Base-by-base conservation (phyloP, 2,113 vertebrate species). In the Turdus rufiventris region DNA sequence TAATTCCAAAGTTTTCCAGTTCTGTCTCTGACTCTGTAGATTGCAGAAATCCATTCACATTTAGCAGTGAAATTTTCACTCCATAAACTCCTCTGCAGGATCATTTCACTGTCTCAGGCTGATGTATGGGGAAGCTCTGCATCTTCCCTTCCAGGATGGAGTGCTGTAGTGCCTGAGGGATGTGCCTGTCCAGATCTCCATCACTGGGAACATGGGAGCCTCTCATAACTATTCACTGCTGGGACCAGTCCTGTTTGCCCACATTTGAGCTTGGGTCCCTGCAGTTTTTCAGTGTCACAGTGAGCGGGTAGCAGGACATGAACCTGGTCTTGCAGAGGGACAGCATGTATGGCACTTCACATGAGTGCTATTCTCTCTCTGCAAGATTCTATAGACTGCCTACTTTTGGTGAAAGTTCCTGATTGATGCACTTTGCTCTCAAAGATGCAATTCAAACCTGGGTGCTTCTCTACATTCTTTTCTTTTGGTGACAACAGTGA, bases 301-400 rank as follows among this genome's bases (percentile, higher is more conserved):
- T 8, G 58, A 38, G 23, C 0, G 13, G 38, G 24, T 43, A 73
- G 33, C 24, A 67, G 34, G 33, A 38, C 0, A 3, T 7, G 51
- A 75, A 57, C 19, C 43, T 56, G 6, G 34, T 2, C 31, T 31
- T 10, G 2, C 10, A 19, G 48, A 67, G 48, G 34, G 25, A 10
- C 42, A 38, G 25, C 33, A 14, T 8, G 2, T 5, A 0, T 25
- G 19, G n/a, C n/a, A 5, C 20, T 7, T 60, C 6, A 7, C 18
- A 4, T 2, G 13, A 20, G 29, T 17, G 33, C 25, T 14, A 7
- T 15, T 19, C 8, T 38, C 18, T 7, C 65, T 45, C 58, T 65
- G 54, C 4, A 53, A 17, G 33, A 4, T 57, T 45, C 13, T 18
- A 23, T 33, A 50, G 42, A 12, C 38, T 83, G 58, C 26, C 47